Base-by-base conservation (phyloP, 2,888 invertebrate genomes). In the Siphlonurus alternatus region DNA sequence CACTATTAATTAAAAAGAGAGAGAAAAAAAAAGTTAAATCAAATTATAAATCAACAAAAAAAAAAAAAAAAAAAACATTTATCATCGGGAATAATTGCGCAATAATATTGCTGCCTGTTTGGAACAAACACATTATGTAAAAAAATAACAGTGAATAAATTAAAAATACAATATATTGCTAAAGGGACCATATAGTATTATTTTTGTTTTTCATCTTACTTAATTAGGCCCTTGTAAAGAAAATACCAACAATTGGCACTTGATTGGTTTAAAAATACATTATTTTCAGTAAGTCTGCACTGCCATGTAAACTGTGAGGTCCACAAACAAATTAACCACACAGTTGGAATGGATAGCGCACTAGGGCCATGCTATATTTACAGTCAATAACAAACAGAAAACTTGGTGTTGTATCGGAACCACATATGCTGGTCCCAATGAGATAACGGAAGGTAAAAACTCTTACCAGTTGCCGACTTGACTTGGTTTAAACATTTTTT, bases 161-260 rank as follows among this genome's bases (percentile, higher is more conserved):
- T 38, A 38, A 38, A 38, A n/a, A n/a, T n/a, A n/a, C n/a, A n/a
- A n/a, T n/a, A n/a, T 38, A 15, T 38, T 38, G 38, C 15, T 38
- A 38, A 38, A 60, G 15, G 38, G 15, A 38, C 38, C 38, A 38
- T 38, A 10, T 38, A 10, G 5, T 38, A 24, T 15, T 61, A 61
- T 61, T 24, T 25, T 61, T n/a, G 20, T 24, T 25, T 61, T 25
- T 25, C 24, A 61, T 61, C 24, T 20, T 61, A 61, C 20, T 61
- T 59, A 20, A 59, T 59, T 22, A 22, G 19, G 22, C 59, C 19
- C 19, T 61, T 25, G 24, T 20, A 38, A 61, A 20, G 23, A 61
- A 61, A 22, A 24, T 38, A 38, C 25, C 25, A 25, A n/a, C 24
- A 20, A 25, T 59, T 5, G 3, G 61, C 61, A 61, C 61, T 61